Evolutionary conservation across 2,888 invertebrate species (phyloP).

Genomic region (Acrobasis repandana): DNA sequence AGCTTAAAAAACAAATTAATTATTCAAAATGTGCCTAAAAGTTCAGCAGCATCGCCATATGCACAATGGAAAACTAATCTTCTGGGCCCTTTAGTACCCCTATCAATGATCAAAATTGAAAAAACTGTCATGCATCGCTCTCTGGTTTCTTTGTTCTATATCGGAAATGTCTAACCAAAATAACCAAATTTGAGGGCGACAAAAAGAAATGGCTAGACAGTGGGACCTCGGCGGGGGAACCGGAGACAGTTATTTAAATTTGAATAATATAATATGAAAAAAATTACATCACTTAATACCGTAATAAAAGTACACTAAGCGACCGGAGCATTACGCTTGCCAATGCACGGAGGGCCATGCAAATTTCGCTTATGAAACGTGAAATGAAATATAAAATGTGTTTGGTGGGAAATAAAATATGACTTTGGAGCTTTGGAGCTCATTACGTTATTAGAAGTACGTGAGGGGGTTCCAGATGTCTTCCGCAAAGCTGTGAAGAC

Average conservation of each 20-base stretch:
- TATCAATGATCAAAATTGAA: neutral
- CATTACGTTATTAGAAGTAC: conserved; percentile 78
- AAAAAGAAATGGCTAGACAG: conserved; percentile 74
- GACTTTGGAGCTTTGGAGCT: conserved; percentile 71
- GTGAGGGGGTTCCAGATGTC: conserved; percentile 76
- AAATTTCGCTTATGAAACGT: conserved; percentile 80
- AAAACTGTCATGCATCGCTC: conserved; percentile 38
- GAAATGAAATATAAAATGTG: conserved; percentile 81
- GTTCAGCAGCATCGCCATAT: no score
- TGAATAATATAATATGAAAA: conserved; percentile 84
- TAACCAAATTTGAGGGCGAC: conserved; percentile 75
- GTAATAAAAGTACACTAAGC: conserved; percentile 84
- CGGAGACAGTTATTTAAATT: conserved; percentile 85
- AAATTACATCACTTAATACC: conserved; percentile 85
- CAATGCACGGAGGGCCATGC: conserved; percentile 74
- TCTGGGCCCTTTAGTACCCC: neutral
- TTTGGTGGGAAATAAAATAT: conserved; percentile 78
- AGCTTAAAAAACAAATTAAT: no score
- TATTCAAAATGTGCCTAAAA: no score
- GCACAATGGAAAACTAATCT: no score
- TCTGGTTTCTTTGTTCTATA: conserved; percentile 42
- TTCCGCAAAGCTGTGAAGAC: conserved; percentile 49
- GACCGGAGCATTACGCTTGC: conserved; percentile 78
- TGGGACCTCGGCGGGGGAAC: conserved; percentile 74
- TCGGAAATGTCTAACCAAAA: conserved; percentile 73